Base-by-base conservation (phyloP, 37 sponge, comb jelly and placozoan species). In the Bolinopsis microptera region DNA sequence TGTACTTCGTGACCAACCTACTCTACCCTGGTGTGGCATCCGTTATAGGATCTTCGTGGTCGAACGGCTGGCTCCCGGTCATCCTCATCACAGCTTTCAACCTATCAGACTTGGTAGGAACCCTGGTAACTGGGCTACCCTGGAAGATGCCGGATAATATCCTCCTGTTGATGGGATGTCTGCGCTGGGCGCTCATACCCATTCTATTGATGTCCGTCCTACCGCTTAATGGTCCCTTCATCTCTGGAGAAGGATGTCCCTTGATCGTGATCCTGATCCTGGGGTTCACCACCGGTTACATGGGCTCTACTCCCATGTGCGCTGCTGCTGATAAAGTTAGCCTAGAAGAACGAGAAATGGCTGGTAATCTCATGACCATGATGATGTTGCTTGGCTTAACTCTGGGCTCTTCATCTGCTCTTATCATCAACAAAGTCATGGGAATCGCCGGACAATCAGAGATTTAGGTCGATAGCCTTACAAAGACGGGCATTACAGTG, bases 21-120 rank as follows among this genome's bases (percentile, higher is more conserved):
- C 80, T 97, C 68, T 97, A 95, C 90, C 97, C 97, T 69, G 96
- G 97, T 0, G 70, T 97, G 21, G 93, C 96, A 32, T 69, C 93
- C 28, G 93, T 97, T 0, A 95, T 94, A 67, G 70, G 94, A n/a
- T 94, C 94, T 69, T 25, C 86, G 27, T 93, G 95, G 28, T 93
- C 94, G 31, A 94, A 95, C 95, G 93, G 93, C 39, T 97, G 97
- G 97, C 68, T 94, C 24, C 96, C 96, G 0, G 93, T 97, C 39
- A 92, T 97, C 28, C 95, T 96, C 23, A 92, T 97, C 31, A 34
- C 94, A 0, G 74, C 94, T 30, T 97, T 97, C 93, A 96, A 95
- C 92, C 31, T 94, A 18, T 69, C 93, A 38, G 97, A 97, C 92
- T 41, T 95, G 27, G 38, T 95, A 39, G 94, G 95, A 3, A 86